A percentile compares a stretch with the other conserved stretches of the same genome.
phyloP scores from a whole-genome alignment of 2,113 vertebrate species.

The Piaya cayana region DNA sequence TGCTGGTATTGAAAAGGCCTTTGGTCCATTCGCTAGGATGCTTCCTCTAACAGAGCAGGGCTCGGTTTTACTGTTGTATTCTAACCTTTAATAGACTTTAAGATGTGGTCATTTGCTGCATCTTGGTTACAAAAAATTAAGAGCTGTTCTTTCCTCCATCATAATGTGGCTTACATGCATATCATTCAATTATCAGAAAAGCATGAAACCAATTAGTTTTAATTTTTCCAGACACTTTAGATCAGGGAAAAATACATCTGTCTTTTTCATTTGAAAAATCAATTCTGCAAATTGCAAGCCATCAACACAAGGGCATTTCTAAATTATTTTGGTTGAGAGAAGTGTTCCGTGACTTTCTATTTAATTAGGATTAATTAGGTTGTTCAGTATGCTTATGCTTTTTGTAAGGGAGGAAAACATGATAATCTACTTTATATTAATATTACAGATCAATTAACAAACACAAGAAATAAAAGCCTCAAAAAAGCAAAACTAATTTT shows the following conservation, averaged over 20 bases:
- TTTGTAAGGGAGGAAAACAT: neutral
- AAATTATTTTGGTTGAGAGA: conserved; percentile 44
- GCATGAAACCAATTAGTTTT: conserved; percentile 39
- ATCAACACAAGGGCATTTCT: conserved; percentile 52
- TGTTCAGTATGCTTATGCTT: conserved; percentile 7
- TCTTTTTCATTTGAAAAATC: conserved; percentile 19
- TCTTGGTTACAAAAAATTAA: conserved; percentile 49
- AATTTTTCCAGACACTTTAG: conserved; percentile 31
- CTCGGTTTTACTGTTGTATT: neutral
- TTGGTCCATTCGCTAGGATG: neutral
- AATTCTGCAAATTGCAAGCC: conserved; percentile 18
- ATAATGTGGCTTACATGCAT: neutral
- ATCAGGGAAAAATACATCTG: conserved; percentile 1
- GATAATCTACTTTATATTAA: neutral
- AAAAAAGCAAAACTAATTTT: neutral
- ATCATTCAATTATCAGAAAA: conserved; percentile 34
- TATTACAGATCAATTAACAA: neutral
- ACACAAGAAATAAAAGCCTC: neutral
- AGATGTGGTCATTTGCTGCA: neutral
- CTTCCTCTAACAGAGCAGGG: neutral
- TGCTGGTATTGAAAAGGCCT: neutral
- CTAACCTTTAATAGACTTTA: neutral
- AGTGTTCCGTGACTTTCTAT: conserved; percentile 43
- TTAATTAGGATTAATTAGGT: conserved; percentile 43
- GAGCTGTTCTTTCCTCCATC: neutral